Evolutionary conservation across 2,797 vertebrate genomes (phyloP).

Genomic region (Melanotaenia boesemani): DNA sequence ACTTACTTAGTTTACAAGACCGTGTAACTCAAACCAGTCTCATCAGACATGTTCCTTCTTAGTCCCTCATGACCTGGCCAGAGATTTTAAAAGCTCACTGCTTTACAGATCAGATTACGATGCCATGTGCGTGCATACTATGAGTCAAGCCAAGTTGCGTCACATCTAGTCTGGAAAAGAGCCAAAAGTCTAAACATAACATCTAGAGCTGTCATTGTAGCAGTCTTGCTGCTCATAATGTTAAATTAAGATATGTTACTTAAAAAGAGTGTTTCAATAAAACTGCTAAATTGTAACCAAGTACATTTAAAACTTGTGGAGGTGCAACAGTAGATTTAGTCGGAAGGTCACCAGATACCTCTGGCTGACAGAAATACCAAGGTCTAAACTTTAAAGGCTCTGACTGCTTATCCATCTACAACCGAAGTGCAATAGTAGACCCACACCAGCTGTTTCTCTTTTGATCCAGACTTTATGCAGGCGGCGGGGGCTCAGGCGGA

Average conservation of each 20-base stretch:
- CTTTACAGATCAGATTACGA: constrained; percentile 45
- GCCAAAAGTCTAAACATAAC: neutral
- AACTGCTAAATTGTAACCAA: neutral
- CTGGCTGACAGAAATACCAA: neutral
- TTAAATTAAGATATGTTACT: neutral
- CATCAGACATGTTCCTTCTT: neutral
- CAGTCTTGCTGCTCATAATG: neutral
- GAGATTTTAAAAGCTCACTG: constrained; percentile 38
- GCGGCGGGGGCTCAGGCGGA: constrained; percentile 95
- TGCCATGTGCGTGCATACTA: neutral
- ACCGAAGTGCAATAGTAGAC: neutral
- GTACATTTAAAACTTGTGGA: neutral
- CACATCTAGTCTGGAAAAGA: constrained; percentile 31
- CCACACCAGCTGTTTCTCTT: constrained; percentile 14
- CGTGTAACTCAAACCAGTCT: constrained; percentile 7
- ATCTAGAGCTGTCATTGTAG: neutral
- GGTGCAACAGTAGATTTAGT: neutral
- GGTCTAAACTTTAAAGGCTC: neutral
- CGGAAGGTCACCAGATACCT: neutral
- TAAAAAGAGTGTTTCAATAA: neutral
- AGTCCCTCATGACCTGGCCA: constrained; percentile 19
- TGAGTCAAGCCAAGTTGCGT: constrained; percentile 32
- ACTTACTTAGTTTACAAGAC: constrained; percentile 14
- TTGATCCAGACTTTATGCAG: constrained; percentile 95
- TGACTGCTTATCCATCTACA: neutral